phyloP scores from a whole-genome alignment of 2,797 vertebrate species.

The Thalassophryne amazonica region DNA sequence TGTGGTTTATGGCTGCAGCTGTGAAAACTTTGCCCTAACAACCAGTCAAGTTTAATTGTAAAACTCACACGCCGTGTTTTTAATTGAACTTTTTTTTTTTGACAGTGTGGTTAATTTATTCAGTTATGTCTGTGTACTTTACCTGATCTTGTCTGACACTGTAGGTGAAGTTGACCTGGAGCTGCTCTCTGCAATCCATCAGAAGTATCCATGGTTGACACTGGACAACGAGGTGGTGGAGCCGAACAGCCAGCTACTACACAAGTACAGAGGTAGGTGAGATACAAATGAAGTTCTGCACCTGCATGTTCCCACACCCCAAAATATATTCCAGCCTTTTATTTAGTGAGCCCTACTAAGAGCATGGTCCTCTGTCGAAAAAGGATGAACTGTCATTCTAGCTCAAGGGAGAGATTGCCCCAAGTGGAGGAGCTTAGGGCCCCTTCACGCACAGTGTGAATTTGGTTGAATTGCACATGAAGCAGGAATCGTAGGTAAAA shows the following conservation, averaged over 20 bases:
- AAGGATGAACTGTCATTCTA: too few relatives aligned
- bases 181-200: constrained; percentile 82
- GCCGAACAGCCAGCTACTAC: constrained; percentile 85
- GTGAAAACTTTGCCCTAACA: constrained; percentile 1
- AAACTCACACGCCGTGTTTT: constrained; percentile 20
- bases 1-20: constrained; percentile 20
- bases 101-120: constrained; percentile 11
- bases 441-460: too few relatives aligned
- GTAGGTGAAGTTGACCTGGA: constrained; percentile 91
- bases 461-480: too few relatives aligned
- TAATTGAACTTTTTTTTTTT: constrained; percentile 9
- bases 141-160: constrained; percentile 15
- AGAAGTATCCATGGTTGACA: constrained; percentile 76
- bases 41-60: constrained; percentile 31
- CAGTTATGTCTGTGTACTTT: neutral
- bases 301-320: neutral
- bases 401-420: too few relatives aligned
- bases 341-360: too few relatives aligned
- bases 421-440: too few relatives aligned
- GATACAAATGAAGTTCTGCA: neutral
- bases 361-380: too few relatives aligned
- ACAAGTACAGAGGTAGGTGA: constrained; percentile 85
- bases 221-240: constrained; percentile 90
- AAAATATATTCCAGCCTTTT: too few relatives aligned
- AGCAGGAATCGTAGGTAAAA: too few relatives aligned